These are phyloP conservation scores for Stylophora pistillata DNA, from an alignment of 64 coral and sea anemone genomes.

Conservation along the genomic window DNA sequence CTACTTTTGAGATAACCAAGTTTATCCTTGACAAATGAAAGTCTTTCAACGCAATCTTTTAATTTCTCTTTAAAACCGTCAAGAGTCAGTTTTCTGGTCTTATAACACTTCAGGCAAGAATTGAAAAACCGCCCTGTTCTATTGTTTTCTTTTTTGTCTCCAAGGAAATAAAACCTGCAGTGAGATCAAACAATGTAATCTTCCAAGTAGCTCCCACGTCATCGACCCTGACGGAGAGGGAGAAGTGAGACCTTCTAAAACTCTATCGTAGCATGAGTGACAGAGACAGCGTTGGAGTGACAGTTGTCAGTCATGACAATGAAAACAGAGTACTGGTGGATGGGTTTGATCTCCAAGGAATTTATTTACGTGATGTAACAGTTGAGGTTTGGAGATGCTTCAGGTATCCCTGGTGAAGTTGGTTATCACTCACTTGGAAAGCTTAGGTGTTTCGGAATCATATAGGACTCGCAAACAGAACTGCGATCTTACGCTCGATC, in stretches of 20 bases:
- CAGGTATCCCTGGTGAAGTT: too few relatives aligned
- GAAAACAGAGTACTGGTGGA: slow-evolving; percentile 34
- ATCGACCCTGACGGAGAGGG: slow-evolving; percentile 26
- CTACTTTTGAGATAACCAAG: too few relatives aligned
- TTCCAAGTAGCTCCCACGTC: slow-evolving; percentile 16
- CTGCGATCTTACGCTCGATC: too few relatives aligned
- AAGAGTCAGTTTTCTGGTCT: neutral
- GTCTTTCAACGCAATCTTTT: too few relatives aligned
- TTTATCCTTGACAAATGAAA: too few relatives aligned
- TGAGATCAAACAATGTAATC: slow-evolving; percentile 5
- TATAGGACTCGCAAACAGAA: too few relatives aligned
- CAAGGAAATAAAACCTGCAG: slow-evolving; percentile 7
- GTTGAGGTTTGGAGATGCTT: neutral
- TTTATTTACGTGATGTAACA: neutral
- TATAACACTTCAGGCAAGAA: too few relatives aligned
- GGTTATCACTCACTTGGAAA: too few relatives aligned
- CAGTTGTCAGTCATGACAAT: slow-evolving; percentile 48
- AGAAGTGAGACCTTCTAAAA: neutral
- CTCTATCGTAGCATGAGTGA: slow-evolving; percentile 57
- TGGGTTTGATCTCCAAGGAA: neutral
- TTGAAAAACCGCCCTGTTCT: too few relatives aligned
- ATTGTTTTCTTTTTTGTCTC: too few relatives aligned
- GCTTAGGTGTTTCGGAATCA: too few relatives aligned
- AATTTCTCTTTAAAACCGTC: too few relatives aligned
- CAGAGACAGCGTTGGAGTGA: slow-evolving; percentile 29